phyloP scores from a whole-genome alignment of 1,140 invertebrate species.

The Planococcus citri region DNA sequence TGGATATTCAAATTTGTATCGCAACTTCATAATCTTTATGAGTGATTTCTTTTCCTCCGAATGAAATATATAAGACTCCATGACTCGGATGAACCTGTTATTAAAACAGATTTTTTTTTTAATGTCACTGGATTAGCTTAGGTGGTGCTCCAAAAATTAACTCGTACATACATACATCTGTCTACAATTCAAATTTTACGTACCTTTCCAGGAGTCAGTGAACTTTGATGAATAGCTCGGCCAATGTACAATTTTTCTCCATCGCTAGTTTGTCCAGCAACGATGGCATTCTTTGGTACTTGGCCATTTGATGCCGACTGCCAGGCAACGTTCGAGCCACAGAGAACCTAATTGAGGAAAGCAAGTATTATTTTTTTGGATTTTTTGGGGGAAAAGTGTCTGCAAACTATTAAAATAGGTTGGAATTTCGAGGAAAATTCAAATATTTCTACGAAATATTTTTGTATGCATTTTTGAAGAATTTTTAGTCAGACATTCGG shows the following conservation, averaged over 20 bases:
- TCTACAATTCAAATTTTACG: slow-evolving; percentile 45
- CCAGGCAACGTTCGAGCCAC: slow-evolving; percentile 49
- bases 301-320: slow-evolving; percentile 41
- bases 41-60: slow-evolving; percentile 51
- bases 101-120: not conserved
- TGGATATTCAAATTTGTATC: no score
- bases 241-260: slow-evolving; percentile 55
- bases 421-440: no score
- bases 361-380: no score
- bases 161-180: no score
- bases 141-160: slow-evolving; percentile 40
- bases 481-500: no score
- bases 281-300: slow-evolving; percentile 46
- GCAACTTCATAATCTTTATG: slow-evolving; percentile 63
- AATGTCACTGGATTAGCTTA: not conserved
- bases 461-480: no score
- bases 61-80: slow-evolving; percentile 56
- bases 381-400: no score
- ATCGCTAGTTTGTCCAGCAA: slow-evolving; percentile 44
- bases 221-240: slow-evolving; percentile 43
- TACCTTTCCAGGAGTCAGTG: slow-evolving; percentile 59
- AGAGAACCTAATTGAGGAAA: slow-evolving; percentile 50
- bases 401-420: no score
- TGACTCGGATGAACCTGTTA: slow-evolving; percentile 59
- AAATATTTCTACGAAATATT: no score